Percentiles rank a stretch among this genome's conserved stretches.
phyloP scores from a whole-genome alignment of 2,113 vertebrate genomes.

The Pygoscelis adeliae region DNA sequence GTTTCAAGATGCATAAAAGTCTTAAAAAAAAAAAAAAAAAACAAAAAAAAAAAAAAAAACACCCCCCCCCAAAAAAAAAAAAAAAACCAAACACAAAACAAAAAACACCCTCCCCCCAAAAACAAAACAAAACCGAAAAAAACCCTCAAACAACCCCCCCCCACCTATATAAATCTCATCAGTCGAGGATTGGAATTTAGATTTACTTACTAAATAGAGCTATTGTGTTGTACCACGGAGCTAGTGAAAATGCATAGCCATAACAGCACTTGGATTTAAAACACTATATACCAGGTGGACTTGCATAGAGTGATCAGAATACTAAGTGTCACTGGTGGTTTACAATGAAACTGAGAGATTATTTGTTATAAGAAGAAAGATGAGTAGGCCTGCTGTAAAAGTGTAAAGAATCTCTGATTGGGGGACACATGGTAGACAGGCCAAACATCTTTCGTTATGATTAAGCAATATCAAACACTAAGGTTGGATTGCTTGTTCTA shows the following conservation, averaged over 20 bases:
- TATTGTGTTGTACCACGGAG: neutral
- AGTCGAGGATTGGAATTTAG: neutral
- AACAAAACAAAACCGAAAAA: neutral
- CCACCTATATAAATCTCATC: neutral
- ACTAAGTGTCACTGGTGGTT: neutral
- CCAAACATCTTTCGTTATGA: neutral
- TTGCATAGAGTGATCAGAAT: neutral
- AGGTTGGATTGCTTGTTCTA: neutral
- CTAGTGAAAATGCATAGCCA: neutral
- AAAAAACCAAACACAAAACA: neutral
- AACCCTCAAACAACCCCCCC: too few species aligned
- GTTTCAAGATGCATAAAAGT: slow-evolving; percentile 1
- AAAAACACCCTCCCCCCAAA: too few species aligned
- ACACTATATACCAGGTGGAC: slow-evolving; percentile 1
- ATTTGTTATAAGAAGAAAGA: slow-evolving; percentile 41
- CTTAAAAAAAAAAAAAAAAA: neutral
- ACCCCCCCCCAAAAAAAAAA: neutral
- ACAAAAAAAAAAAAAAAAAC: neutral
- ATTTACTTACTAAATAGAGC: slow-evolving; percentile 12
- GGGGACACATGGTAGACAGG: neutral
- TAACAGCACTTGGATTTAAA: neutral
- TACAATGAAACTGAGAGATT: neutral
- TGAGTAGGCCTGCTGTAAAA: neutral
- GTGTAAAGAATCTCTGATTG: neutral
- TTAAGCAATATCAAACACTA: neutral